These are phyloP conservation scores for Dasypolia templi DNA, from an alignment of 2,888 invertebrate species.

Conservation along the genomic window DNA sequence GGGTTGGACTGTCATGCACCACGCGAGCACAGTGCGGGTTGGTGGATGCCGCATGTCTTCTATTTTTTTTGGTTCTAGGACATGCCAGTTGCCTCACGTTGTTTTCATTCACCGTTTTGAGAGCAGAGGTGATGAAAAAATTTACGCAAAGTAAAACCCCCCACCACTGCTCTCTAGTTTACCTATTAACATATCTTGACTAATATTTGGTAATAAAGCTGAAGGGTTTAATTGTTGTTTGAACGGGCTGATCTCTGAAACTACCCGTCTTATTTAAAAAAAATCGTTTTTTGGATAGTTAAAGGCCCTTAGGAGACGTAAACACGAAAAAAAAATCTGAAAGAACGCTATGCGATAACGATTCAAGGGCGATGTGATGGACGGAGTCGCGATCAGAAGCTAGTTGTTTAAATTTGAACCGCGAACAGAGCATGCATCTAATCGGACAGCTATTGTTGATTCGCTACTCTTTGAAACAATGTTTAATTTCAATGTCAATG, in stretches of 20 bases:
- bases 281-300: no score
- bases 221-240: neutral
- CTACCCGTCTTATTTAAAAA: neutral
- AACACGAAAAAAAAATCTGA: neutral
- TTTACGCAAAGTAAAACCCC: no score
- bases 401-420: conserved; percentile 41
- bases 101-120: neutral
- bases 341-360: neutral
- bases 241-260: neutral
- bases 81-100: neutral
- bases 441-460: conserved; percentile 52
- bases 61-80: neutral
- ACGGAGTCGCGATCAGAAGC: neutral
- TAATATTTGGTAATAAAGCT: no score
- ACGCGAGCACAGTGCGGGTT: neutral
- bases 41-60: neutral
- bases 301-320: neutral
- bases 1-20: neutral
- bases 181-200: no score
- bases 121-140: no score
- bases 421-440: conserved; percentile 28
- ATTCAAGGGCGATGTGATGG: neutral
- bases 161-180: no score
- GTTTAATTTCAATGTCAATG: conserved; percentile 50
- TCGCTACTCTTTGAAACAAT: conserved; percentile 41